Evolutionary conservation across 1,140 invertebrate species (phyloP), one percentile per base, ranked within the genome.

Genomic region (Cydia fagiglandana): DNA sequence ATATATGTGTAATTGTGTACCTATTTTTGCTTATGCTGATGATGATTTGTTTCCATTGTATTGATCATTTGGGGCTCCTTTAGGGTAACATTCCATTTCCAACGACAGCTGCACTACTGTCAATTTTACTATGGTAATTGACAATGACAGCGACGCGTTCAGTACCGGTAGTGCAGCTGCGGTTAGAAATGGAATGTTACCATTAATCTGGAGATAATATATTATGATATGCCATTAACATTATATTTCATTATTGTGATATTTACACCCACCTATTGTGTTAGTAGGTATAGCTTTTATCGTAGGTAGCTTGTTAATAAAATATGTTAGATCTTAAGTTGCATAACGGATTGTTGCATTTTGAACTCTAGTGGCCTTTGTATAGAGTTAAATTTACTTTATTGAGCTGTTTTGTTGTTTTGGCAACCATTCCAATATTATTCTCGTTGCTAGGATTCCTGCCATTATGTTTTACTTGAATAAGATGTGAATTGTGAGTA

Each of bases 181-280:
- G n/a, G n/a, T n/a, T n/a, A n/a, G n/a, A n/a, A n/a, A n/a, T n/a
- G n/a, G n/a, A n/a, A n/a, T n/a, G n/a, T n/a, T n/a, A n/a, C n/a
- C n/a, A n/a, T n/a, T n/a, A n/a, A 50, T 50, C 53, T 56, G 4
- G 1, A 56, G n/a, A 56, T 53, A 6, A 6, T 61, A 20, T 53
- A 6, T n/a, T 61, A 20, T 53, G 12, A 13, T 53, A 24, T 12
- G 56, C 56, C 20, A 61, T 61, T 24, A 61, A 20, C 20, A 61
- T 61, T 24, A 61, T 61, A 61, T 61, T 74, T 74, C 30, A 74
- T 74, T 38, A 70, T 38, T 77, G 76, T 78, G 77, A 78, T 78
- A 78, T 73, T 75, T 75, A 73, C 75, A 73, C 76, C 76, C 76
- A 77, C 73, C 73, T 68, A 50, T 76, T 24, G 30, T 30, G 4